Base-by-base conservation (phyloP, 2,797 vertebrate genomes). In the Sebastes iracundus region DNA sequence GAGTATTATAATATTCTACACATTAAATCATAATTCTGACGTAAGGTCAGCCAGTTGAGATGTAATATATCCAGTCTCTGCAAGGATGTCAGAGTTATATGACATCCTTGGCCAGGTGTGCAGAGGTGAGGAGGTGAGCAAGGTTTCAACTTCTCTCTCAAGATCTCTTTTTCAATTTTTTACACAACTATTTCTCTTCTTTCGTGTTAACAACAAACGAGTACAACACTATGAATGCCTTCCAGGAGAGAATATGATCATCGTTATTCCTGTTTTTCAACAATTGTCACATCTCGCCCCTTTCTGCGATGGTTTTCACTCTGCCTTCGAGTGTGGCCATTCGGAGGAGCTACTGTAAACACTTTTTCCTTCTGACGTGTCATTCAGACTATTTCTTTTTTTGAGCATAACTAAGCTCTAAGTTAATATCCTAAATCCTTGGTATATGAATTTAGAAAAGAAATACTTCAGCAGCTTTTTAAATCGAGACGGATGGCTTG, bases 1-100 rank as follows among this genome's bases (percentile, higher is more conserved):
- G 5, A 90, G 90, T 89, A 42, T 28, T 28, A 28, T 28, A 28
- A 28, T 28, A 28, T 28, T 28, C 28, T 28, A 30, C 6, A 10
- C 0, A 14, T 25, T 33, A 20, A 56, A 7, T 6, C 27, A 4
- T 38, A 25, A 27, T 32, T 14, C 11, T 59, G 25, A 18, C 27
- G 27, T 28, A 4, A 91, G 90, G 2, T 52, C 12, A n/a, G 9
- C 6, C 4, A 10, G 13, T 38, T 53, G 32, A 77, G 3, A 16
- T 65, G 7, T 59, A 3, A 73, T 2, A 30, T 11, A 25, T 8
- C 4, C 2, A 8, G 2, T 32, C 10, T 65, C 60, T 70, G 53
- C 30, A 60, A 38, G 22, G 10, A 46, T 13, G 6, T 42, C 22
- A n/a, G 4, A 49, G 25, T 49, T n/a, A 28, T 20, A 30, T 61